phyloP scores from a whole-genome alignment of 1,140 invertebrate genomes.

The Tetramorium alpestre region DNA sequence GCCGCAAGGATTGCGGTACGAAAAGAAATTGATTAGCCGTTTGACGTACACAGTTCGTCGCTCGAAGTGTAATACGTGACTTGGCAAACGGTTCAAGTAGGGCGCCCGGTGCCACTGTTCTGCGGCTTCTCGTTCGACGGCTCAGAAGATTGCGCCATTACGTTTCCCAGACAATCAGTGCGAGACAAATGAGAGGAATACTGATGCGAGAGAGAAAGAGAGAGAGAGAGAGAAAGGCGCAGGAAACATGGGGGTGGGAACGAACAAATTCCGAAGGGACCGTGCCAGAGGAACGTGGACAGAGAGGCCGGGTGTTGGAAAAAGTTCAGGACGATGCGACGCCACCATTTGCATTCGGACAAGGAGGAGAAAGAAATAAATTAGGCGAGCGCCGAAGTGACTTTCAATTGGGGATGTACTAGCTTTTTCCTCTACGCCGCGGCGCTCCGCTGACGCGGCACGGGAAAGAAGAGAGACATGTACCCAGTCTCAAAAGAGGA shows the following conservation, averaged over 20 bases:
- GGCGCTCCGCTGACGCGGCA: conserved; percentile 18
- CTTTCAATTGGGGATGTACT: conserved; percentile 74
- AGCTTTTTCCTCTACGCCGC: conserved; percentile 60
- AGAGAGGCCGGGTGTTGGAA: conserved; percentile 24
- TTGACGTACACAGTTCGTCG: conserved; percentile 64
- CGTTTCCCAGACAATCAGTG: conserved; percentile 78
- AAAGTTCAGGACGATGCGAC: conserved; percentile 42
- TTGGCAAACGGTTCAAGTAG: conserved; percentile 67
- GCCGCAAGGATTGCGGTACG: conserved; percentile 49
- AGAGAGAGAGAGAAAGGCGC: background rate
- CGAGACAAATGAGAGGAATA: conserved; percentile 79
- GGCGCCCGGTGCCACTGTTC: background rate
- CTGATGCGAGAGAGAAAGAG: conserved; percentile 65
- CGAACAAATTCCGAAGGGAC: conserved; percentile 57
- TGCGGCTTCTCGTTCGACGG: conserved; percentile 53
- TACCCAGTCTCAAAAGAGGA: conserved; percentile 69
- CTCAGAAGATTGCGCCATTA: conserved; percentile 77
- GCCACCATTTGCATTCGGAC: conserved; percentile 72
- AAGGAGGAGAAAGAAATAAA: conserved; percentile 70
- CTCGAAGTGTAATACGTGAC: conserved; percentile 72
- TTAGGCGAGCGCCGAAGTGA: conserved; percentile 72
- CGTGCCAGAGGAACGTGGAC: background rate
- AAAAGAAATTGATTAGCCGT: conserved; percentile 74
- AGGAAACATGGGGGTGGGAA: background rate
- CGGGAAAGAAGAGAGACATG: conserved; percentile 66